phyloP scores from a whole-genome alignment of 1,140 invertebrate genomes.

The Solen grandis region DNA sequence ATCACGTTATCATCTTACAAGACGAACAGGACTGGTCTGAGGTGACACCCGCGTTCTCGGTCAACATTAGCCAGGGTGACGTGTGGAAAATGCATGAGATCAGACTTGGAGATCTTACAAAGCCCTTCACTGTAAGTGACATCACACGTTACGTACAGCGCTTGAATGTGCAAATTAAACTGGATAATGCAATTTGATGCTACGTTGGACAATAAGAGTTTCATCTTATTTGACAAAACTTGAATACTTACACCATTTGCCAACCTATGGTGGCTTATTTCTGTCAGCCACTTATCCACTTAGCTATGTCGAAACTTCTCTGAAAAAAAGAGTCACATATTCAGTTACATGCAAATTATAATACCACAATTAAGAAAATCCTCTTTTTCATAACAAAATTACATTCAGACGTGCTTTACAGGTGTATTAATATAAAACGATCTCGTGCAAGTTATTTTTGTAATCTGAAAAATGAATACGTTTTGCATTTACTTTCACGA shows the following conservation, averaged over 20 bases:
- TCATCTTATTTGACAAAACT: neutral
- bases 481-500: neutral
- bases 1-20: slow-evolving; percentile 15
- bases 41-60: neutral
- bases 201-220: neutral
- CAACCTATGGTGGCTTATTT: too few species aligned
- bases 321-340: neutral
- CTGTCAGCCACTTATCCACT: too few species aligned
- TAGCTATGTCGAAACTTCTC: too few species aligned
- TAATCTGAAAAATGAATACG: neutral
- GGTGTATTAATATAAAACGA: neutral
- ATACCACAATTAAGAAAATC: neutral
- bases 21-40: neutral
- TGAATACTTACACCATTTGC: neutral
- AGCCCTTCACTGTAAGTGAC: slow-evolving; percentile 41
- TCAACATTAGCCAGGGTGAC: slow-evolving; percentile 6
- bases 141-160: too few species aligned
- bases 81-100: slow-evolving; percentile 17
- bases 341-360: neutral
- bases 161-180: too few species aligned
- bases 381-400: neutral
- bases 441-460: neutral
- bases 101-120: neutral
- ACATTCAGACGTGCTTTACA: neutral
- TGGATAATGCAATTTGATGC: too few species aligned